A percentile compares a stretch with the other conserved stretches of the same genome.
Evolutionary conservation across 2,797 vertebrate species (phyloP).

Genomic region (Podarcis siculus): DNA sequence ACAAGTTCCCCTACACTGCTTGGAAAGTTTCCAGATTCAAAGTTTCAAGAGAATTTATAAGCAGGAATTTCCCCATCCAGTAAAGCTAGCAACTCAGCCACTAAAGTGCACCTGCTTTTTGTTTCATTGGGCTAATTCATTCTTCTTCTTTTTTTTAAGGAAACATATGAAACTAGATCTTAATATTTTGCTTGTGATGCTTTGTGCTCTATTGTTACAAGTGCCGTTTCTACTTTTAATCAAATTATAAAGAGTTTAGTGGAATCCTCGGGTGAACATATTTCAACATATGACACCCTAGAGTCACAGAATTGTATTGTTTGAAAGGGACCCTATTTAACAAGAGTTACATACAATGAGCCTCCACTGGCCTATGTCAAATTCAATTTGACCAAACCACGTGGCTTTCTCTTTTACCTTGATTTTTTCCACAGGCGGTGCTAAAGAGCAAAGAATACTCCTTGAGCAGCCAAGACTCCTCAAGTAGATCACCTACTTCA

Average conservation of each 20-base stretch:
- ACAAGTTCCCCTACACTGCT: constrained; percentile 37
- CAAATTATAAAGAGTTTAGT: background rate
- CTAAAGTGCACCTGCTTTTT: constrained; percentile 25
- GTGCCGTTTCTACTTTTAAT: background rate
- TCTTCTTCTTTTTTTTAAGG: too few relatives aligned
- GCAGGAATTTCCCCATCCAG: constrained; percentile 43
- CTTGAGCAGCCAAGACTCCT: background rate
- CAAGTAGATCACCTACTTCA: background rate
- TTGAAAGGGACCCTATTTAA: background rate
- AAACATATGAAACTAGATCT: background rate
- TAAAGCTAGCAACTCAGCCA: constrained; percentile 31
- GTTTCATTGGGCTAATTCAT: constrained; percentile 33
- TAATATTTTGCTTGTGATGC: constrained; percentile 5
- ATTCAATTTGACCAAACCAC: background rate
- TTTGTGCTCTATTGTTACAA: background rate
- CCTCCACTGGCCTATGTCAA: background rate
- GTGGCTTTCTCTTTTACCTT: background rate
- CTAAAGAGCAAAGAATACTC: background rate
- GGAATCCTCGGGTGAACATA: background rate
- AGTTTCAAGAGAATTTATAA: constrained; percentile 58
- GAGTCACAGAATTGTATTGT: too few relatives aligned
- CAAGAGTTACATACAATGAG: background rate
- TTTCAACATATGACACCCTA: background rate
- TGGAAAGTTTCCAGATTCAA: constrained; percentile 62
- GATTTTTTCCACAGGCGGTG: background rate